Conservation (phyloP, 2,113 vertebrate genomes). For the Glaucidium brasilianum region DNA sequence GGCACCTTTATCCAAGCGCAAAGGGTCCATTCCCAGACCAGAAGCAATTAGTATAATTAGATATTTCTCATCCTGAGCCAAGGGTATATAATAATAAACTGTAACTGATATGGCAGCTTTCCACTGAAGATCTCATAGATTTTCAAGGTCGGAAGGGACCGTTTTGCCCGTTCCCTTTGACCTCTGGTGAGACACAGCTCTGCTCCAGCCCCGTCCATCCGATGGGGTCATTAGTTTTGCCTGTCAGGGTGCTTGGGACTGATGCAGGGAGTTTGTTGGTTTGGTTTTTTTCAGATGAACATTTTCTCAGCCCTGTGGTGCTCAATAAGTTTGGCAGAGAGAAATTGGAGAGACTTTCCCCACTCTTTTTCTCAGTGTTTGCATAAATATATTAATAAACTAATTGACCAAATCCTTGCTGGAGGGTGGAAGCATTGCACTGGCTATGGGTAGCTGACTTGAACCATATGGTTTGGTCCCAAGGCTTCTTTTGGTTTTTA, state of each 20-base stretch:
- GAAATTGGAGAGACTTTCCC: background rate
- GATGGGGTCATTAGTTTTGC: background rate
- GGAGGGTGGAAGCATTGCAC: constrained; percentile 29
- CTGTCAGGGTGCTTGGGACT: background rate
- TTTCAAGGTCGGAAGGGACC: background rate
- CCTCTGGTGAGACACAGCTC: background rate
- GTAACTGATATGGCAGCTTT: background rate
- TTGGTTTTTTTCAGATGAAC: background rate
- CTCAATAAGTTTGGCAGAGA: background rate
- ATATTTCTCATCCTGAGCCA: background rate
- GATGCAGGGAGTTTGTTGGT: background rate
- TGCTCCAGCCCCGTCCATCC: accelerated
- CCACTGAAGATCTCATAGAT: background rate
- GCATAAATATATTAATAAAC: constrained; percentile 54
- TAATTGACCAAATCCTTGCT: constrained; percentile 61
- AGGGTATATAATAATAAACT: background rate
- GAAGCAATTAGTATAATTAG: constrained; percentile 22
- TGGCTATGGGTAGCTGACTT: constrained; percentile 42
- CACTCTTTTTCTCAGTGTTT: constrained; percentile 25
- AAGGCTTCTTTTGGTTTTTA: constrained; percentile 41
- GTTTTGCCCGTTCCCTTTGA: accelerated
- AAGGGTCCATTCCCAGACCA: background rate
- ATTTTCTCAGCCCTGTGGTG: background rate
- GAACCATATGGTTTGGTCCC: constrained; percentile 64
- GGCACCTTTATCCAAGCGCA: background rate